phyloP scores from a whole-genome alignment of 2,797 vertebrate genomes.

The Protonibea diacanthus region DNA sequence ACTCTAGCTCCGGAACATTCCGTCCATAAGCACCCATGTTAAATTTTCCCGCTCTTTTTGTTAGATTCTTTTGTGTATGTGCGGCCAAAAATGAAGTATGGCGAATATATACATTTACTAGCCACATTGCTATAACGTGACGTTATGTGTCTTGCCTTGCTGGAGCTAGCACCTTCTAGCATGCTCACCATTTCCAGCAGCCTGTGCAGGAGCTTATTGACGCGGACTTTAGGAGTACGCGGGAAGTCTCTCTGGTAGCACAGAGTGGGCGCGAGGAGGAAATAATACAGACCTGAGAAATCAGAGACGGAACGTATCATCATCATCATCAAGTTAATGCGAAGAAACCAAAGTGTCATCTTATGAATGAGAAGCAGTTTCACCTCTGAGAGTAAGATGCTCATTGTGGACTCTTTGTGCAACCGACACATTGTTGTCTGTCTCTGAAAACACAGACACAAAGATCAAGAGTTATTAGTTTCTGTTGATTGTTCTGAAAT shows the following conservation, averaged over 20 bases:
- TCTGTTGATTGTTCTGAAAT: not conserved
- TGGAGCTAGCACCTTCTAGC: too few relatives aligned
- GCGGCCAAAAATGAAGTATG: too few relatives aligned
- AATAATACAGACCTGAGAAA: constrained; percentile 61
- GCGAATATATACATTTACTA: too few relatives aligned
- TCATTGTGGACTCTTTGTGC: not conserved
- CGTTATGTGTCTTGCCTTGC: too few relatives aligned
- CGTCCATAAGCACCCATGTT: too few relatives aligned
- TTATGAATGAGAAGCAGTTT: not conserved
- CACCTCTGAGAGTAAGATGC: constrained; percentile 52
- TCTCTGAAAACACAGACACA: constrained; percentile 29
- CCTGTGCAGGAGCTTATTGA: constrained; percentile 64
- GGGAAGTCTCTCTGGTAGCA: constrained; percentile 70
- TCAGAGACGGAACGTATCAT: constrained; percentile 11
- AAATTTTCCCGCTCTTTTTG: too few relatives aligned
- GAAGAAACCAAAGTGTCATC: not conserved
- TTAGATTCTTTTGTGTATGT: too few relatives aligned
- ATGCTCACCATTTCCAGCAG: constrained; percentile 72
- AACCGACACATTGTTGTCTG: not conserved
- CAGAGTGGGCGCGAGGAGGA: constrained; percentile 69
- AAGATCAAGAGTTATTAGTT: not conserved
- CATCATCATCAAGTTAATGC: not conserved
- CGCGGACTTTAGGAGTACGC: constrained; percentile 44
- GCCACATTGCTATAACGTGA: too few relatives aligned
- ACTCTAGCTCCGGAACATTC: too few relatives aligned